Percentiles rank a stretch among this genome's conserved stretches.
Evolutionary conservation across 2,888 invertebrate species (phyloP).

Genomic region (Melanchra persicariae): DNA sequence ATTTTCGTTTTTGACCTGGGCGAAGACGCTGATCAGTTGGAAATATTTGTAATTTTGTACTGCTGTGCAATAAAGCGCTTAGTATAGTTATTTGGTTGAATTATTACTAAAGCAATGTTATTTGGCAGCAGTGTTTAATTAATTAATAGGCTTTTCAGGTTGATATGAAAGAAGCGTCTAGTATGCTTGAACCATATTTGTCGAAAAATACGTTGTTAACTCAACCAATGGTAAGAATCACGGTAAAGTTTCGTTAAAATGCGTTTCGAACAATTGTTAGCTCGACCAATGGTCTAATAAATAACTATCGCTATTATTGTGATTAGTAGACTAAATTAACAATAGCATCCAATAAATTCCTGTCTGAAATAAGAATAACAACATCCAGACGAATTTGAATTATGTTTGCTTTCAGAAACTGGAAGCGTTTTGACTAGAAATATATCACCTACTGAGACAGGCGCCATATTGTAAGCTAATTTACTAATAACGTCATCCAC

Average conservation of each 20-base stretch:
- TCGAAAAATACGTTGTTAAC: background rate
- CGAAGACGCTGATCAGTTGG: too few species aligned
- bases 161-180: background rate
- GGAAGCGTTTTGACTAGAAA: background rate
- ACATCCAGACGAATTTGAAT: background rate
- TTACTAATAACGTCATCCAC: constrained; percentile 35
- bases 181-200: background rate
- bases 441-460: background rate
- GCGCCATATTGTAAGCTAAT: constrained; percentile 50
- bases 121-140: background rate
- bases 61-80: constrained; percentile 18
- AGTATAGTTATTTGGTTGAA: constrained; percentile 12
- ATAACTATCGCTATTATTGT: too few species aligned
- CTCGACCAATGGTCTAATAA: background rate
- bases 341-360: too few species aligned
- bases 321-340: too few species aligned
- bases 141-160: constrained; percentile 2
- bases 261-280: too few species aligned
- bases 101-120: constrained; percentile 1
- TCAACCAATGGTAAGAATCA: background rate
- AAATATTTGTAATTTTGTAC: constrained; percentile 1
- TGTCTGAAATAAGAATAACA: too few species aligned
- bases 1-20: too few species aligned
- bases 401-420: background rate
- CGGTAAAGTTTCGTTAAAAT: too few species aligned